Conservation (phyloP, 2,797 vertebrate genomes). For the Crenichthys baileyi region DNA sequence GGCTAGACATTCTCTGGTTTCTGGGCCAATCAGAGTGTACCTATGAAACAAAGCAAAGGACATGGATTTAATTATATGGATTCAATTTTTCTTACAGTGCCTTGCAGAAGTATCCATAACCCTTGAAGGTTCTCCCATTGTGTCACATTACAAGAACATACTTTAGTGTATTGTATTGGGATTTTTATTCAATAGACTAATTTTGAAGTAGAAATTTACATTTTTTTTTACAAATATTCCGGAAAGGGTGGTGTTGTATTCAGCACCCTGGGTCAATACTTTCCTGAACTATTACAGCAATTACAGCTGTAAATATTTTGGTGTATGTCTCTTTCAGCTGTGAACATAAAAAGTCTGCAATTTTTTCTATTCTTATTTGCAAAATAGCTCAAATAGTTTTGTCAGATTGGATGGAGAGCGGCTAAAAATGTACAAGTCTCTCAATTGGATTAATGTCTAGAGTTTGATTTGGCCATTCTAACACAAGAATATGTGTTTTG, state of each 20-base stretch:
- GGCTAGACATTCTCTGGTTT: slow-evolving; percentile 87
- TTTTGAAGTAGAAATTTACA: neutral
- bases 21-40: slow-evolving; percentile 89
- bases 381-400: neutral
- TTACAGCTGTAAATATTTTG: neutral
- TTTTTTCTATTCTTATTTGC: neutral
- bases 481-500: neutral
- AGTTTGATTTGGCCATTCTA: neutral
- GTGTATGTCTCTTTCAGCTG: neutral
- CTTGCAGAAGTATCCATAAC: neutral
- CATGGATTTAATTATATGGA: neutral
- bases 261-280: neutral
- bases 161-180: neutral
- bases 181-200: neutral
- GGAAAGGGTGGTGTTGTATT: neutral
- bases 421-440: neutral
- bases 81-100: neutral
- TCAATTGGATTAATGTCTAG: neutral
- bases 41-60: slow-evolving; percentile 65
- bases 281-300: neutral
- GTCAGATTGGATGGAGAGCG: neutral
- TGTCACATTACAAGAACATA: neutral
- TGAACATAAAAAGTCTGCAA: neutral
- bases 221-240: neutral
- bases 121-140: neutral